Evolutionary conservation across 2,797 vertebrate genomes (phyloP), one percentile per base, ranked within the genome.

Genomic region (Oryzias sinensis): DNA sequence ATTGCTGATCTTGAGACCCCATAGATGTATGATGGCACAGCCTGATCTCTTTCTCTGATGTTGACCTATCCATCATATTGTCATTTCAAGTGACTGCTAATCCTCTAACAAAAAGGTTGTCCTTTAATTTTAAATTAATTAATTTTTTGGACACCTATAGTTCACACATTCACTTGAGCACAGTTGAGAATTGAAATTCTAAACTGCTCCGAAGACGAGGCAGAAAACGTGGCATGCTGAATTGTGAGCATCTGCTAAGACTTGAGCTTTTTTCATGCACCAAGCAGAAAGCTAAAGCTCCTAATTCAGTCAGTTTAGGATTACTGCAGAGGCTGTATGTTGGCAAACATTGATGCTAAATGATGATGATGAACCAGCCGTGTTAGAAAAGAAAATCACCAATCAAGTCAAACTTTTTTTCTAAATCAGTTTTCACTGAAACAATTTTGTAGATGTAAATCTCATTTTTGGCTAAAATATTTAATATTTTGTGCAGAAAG

Each of bases 161-260:
- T 33, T 33, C 29, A 33, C 29, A 11, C 5, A 3, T 11, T 33
- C 3, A 11, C 8, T 33, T 3, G 40, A 49, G 60, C 49, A n/a
- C 48, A 3, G 13, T 4, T 69, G 25, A 68, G 48, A 53, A 53
- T 47, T 8, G 42, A 77, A 79, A 52, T 44, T 27, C 47, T 49
- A 58, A 53, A 51, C 53, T 22, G 18, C 43, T 65, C 41, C 51
- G 63, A 50, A 53, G n/a, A 33, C 37, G 25, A 14, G 2, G 4
- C 42, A n/a, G 5, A 24, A 11, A 67, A 57, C 69, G 59, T 15
- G 33, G 37, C 3, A 37, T 47, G 22, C 5, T 52, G n/a, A 6
- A 56, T 48, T 65, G 27, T 56, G 13, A 68, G 65, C 47, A 33
- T 25, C 59, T 53, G 24, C 18, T 43, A 53, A 48, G 46, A 54